Evolutionary conservation across 2,888 invertebrate genomes (phyloP).

Genomic region (Ecdyonurus torrentis): DNA sequence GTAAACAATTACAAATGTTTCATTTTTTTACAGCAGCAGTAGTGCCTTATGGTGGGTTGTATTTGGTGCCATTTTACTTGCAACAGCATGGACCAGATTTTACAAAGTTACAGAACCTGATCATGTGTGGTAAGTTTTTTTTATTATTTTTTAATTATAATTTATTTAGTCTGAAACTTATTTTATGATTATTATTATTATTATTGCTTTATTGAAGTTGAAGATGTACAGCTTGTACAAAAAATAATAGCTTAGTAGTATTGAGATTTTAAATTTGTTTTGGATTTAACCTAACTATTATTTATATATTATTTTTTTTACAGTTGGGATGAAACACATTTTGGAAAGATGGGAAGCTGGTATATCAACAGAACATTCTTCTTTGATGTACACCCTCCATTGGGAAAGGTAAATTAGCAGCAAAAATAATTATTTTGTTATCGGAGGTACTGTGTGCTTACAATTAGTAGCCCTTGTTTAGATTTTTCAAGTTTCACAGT

Average conservation of each 20-base stretch:
- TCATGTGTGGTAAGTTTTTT: conserved; percentile 84
- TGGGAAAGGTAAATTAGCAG: conserved; percentile 61
- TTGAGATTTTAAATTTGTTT: background rate
- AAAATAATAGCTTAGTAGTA: conserved; percentile 2
- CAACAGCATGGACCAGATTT: conserved; percentile 61
- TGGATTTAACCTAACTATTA: background rate
- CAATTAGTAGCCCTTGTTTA: no score
- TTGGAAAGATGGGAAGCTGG: conserved; percentile 98
- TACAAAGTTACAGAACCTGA: conserved; percentile 82
- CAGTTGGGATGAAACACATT: conserved; percentile 97
- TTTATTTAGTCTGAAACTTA: no score
- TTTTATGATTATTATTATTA: background rate
- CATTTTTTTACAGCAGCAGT: no score
- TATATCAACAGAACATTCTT: conserved; percentile 95
- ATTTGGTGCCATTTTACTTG: conserved; percentile 42
- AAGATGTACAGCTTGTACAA: conserved; percentile 2
- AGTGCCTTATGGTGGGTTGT: conserved; percentile 45
- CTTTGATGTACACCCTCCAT: conserved; percentile 95
- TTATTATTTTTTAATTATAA: no score
- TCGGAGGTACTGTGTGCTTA: no score
- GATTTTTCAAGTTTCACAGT: no score
- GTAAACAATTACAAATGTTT: no score
- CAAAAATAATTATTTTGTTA: no score
- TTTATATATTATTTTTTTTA: conserved; percentile 22
- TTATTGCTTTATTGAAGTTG: background rate